phyloP scores from a whole-genome alignment of 2,797 vertebrate genomes.

The Dryobates pubescens region DNA sequence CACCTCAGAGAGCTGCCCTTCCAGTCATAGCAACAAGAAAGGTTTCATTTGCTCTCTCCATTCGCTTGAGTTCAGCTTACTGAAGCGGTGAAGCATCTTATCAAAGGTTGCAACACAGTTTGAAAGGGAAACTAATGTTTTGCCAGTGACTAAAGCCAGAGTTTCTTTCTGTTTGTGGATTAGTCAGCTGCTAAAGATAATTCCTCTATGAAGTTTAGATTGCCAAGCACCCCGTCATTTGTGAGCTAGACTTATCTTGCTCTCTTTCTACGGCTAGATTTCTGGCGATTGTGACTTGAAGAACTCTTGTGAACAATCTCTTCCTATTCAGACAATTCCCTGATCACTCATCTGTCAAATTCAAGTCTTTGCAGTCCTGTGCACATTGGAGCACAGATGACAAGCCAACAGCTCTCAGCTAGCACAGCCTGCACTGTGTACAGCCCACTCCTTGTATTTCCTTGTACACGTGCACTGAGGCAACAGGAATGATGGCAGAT shows the following conservation, averaged over 20 bases:
- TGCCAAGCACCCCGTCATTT: background rate
- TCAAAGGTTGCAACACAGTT: rapidly evolving
- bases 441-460: background rate
- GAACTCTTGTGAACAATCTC: background rate
- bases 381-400: background rate
- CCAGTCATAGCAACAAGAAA: background rate
- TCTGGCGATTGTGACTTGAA: background rate
- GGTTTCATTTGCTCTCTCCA: background rate
- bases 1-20: background rate
- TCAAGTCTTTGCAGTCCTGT: background rate
- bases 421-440: background rate
- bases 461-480: background rate
- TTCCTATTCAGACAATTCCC: background rate
- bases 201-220: background rate
- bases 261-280: background rate
- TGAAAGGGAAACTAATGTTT: background rate
- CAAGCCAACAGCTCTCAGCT: background rate
- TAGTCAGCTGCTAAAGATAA: background rate
- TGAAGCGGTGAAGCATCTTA: background rate
- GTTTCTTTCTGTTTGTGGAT: background rate
- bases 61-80: background rate
- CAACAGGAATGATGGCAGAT: background rate
- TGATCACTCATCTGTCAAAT: background rate
- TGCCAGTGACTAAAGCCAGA: background rate
- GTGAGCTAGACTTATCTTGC: background rate